Evolutionary conservation across 2,888 invertebrate genomes (phyloP).

Genomic region (Anodontia alba): DNA sequence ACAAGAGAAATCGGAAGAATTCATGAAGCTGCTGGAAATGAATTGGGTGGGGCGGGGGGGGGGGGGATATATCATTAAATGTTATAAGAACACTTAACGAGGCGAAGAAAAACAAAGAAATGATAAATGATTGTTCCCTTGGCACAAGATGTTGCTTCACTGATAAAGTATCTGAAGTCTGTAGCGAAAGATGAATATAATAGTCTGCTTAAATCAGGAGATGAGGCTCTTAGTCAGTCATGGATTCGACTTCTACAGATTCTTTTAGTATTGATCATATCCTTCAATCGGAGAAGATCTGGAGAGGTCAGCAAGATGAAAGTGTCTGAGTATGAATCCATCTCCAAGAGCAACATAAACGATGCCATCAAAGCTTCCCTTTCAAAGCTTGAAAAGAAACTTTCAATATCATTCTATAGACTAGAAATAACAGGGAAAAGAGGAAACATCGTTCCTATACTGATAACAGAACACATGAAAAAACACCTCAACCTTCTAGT

Average conservation of each 20-base stretch:
- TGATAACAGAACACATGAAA: background rate
- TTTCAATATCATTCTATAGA: background rate
- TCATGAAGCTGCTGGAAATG: no score
- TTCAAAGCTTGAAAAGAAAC: background rate
- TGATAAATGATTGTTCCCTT: background rate
- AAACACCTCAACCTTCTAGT: background rate
- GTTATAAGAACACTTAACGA: background rate
- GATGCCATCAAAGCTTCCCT: no score
- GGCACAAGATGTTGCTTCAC: background rate
- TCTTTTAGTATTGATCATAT: no score
- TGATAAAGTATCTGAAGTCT: background rate
- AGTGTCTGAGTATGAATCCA: no score
- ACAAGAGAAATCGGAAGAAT: no score
- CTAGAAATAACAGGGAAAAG: background rate
- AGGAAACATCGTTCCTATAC: background rate
- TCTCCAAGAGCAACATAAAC: no score
- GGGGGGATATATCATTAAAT: background rate
- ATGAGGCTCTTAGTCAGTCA: background rate
- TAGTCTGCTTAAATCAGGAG: background rate
- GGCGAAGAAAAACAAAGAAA: background rate
- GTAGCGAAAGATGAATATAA: background rate
- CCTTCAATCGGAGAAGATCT: no score
- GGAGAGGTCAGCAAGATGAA: no score
- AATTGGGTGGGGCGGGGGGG: background rate
- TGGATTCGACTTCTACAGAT: no score